Evolutionary conservation across 2,113 vertebrate species (phyloP).

Genomic region (Cyprinodon variegatus): DNA sequence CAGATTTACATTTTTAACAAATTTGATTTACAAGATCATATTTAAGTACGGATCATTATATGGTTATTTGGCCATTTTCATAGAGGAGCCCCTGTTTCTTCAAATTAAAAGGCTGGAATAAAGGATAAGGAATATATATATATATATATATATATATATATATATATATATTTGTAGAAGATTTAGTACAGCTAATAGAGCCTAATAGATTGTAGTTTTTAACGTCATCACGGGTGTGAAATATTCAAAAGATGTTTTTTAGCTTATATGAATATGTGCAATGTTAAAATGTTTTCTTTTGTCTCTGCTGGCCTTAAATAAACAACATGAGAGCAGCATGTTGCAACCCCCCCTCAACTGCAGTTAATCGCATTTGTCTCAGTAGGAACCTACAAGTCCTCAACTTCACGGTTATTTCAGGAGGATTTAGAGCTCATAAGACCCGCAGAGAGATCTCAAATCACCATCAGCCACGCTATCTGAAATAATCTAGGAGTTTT

Average conservation of each 20-base stretch:
- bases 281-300: constrained; percentile 11
- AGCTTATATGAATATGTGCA: not conserved
- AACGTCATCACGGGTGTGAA: not conserved
- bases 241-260: not conserved
- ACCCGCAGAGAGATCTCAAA: constrained; percentile 29
- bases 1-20: not conserved
- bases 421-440: constrained; percentile 67
- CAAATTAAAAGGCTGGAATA: not conserved
- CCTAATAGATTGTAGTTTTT: not conserved
- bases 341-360: constrained; percentile 58
- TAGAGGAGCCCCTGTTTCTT: not conserved
- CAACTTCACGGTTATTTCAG: constrained; percentile 77
- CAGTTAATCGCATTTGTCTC: constrained; percentile 80
- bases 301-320: constrained; percentile 37
- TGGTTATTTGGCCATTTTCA: not conserved
- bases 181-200: not conserved
- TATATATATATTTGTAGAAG: no score
- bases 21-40: not conserved
- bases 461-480: constrained; percentile 17
- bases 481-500: not conserved
- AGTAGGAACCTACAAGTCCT: constrained; percentile 66
- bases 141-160: no score
- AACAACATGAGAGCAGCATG: constrained; percentile 47
- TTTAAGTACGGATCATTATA: not conserved
- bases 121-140: not conserved